A percentile compares a stretch with the other conserved stretches of the same genome.
Evolutionary conservation across 1,140 invertebrate genomes (phyloP).

Genomic region (Venturia canescens): DNA sequence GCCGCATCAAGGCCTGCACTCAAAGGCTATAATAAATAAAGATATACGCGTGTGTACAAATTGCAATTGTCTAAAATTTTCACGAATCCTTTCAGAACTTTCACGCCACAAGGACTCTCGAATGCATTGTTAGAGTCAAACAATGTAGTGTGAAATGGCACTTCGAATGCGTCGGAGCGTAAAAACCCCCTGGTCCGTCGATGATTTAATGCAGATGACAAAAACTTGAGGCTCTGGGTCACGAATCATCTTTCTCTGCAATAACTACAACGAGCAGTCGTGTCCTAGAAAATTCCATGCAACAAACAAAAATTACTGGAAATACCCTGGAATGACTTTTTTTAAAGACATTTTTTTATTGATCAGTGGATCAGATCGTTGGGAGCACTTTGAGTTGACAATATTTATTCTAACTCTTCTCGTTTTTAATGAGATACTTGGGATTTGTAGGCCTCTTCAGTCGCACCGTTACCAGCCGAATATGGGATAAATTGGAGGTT

Average conservation of each 20-base stretch:
- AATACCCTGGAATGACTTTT: too few relatives aligned
- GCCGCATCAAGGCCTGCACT: not conserved
- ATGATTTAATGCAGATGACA: not conserved
- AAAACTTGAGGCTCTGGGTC: not conserved
- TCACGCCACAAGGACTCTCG: not conserved
- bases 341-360: too few relatives aligned
- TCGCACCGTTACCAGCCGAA: not conserved
- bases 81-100: constrained; percentile 12
- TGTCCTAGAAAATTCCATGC: too few relatives aligned
- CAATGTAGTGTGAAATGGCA: constrained; percentile 10
- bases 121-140: not conserved
- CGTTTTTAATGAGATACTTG: too few relatives aligned
- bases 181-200: not conserved
- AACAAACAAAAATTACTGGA: too few relatives aligned
- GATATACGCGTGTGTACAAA: not conserved
- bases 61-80: constrained; percentile 10
- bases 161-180: not conserved
- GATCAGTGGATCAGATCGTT: too few relatives aligned
- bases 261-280: too few relatives aligned
- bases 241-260: too few relatives aligned
- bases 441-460: not conserved
- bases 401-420: not conserved
- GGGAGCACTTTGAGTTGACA: too few relatives aligned
- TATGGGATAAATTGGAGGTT: not conserved
- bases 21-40: not conserved